These are phyloP conservation scores for Drosophila maculinotata DNA, from an alignment of 2,888 invertebrate species.

Conservation along the genomic window DNA sequence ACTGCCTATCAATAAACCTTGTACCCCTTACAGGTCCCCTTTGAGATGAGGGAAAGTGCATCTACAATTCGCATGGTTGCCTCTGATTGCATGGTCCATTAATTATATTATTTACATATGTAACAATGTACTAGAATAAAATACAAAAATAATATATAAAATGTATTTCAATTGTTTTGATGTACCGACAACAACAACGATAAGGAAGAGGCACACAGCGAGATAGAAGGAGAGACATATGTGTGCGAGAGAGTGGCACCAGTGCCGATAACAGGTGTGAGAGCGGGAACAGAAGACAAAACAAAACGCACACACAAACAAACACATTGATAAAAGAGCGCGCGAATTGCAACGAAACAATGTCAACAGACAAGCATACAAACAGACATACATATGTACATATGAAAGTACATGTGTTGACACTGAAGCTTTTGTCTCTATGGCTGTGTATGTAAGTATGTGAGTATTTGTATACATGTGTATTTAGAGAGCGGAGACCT, in stretches of 20 bases:
- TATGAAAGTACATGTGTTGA: constrained; percentile 24
- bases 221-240: constrained; percentile 4
- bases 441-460: background rate
- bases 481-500: constrained; percentile 23
- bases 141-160: constrained; percentile 3
- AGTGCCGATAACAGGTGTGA: constrained; percentile 43
- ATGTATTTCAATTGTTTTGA: constrained; percentile 20
- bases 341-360: constrained; percentile 48
- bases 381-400: background rate
- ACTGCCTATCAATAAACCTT: constrained; percentile 20
- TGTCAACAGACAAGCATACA: constrained; percentile 13
- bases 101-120: constrained; percentile 4
- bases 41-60: constrained; percentile 17
- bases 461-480: constrained; percentile 6
- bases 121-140: background rate
- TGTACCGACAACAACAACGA: constrained; percentile 25
- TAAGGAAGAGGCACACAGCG: constrained; percentile 1
- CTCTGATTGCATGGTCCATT: constrained; percentile 7
- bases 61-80: constrained; percentile 5
- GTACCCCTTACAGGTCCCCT: background rate
- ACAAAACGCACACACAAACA: constrained; percentile 21
- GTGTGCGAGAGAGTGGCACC: constrained; percentile 6
- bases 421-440: constrained; percentile 37
- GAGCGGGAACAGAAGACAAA: constrained; percentile 38
- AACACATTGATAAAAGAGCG: constrained; percentile 33